These are phyloP conservation scores for Steromphala cineraria DNA, from an alignment of 2,888 invertebrate species.

Conservation along the genomic window DNA sequence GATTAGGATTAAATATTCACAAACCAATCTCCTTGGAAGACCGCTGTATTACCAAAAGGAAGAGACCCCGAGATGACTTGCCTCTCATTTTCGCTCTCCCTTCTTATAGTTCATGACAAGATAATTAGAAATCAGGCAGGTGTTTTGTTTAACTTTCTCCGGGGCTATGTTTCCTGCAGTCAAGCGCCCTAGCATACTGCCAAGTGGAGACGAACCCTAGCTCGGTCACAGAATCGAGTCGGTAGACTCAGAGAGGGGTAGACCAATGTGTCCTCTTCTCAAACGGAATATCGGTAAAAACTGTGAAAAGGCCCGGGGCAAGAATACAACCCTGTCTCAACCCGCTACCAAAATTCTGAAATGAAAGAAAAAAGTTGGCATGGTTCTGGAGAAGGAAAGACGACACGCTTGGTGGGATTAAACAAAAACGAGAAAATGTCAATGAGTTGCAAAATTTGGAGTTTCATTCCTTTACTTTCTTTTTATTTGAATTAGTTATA, in stretches of 20 bases:
- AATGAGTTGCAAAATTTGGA: too few relatives aligned
- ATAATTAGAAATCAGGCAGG: slow-evolving; percentile 25
- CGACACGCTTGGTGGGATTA: too few relatives aligned
- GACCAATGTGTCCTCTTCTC: neutral
- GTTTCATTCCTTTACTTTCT: too few relatives aligned
- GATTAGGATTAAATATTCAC: slow-evolving; percentile 30
- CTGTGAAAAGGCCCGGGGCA: neutral
- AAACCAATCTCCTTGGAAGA: slow-evolving; percentile 22
- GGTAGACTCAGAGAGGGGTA: slow-evolving; percentile 13
- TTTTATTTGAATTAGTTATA: too few relatives aligned
- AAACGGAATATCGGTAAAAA: neutral
- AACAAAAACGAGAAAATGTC: too few relatives aligned
- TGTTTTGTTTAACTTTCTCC: slow-evolving; percentile 24
- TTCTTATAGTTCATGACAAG: slow-evolving; percentile 22
- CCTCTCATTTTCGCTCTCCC: neutral
- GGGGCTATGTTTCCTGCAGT: slow-evolving; percentile 15
- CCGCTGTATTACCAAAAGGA: slow-evolving; percentile 11
- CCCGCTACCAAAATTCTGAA: neutral
- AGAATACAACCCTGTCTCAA: neutral
- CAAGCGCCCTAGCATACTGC: slow-evolving; percentile 1
- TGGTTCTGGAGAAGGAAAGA: too few relatives aligned
- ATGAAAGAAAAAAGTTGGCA: neutral
- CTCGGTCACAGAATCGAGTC: neutral
- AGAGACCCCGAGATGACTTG: slow-evolving; percentile 12
- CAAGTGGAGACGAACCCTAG: neutral